These are phyloP conservation scores for Melieria picta DNA, from an alignment of 2,888 invertebrate genomes.

Conservation along the genomic window DNA sequence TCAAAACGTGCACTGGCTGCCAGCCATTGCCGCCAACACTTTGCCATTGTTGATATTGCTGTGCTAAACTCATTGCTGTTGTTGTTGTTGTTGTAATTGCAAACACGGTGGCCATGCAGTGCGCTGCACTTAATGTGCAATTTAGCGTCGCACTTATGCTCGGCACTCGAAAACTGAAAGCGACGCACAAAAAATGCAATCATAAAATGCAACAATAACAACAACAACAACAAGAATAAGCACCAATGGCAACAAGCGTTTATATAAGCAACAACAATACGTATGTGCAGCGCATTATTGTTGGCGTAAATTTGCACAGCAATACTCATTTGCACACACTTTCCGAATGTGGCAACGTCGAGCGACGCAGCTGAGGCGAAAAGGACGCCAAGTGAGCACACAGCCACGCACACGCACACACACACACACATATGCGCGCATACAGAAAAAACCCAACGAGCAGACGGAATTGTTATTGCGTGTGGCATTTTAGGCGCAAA, in stretches of 20 bases:
- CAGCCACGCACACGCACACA: neutral
- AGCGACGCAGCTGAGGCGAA: neutral
- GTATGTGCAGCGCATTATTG: neutral
- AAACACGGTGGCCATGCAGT: neutral
- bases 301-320: neutral
- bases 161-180: too few species aligned
- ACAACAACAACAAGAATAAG: too few species aligned
- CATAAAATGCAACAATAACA: too few species aligned
- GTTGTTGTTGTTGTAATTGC: neutral
- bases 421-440: neutral
- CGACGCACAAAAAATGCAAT: too few species aligned
- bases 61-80: neutral
- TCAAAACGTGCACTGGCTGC: too few species aligned
- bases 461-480: neutral
- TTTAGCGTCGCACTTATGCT: constrained; percentile 2
- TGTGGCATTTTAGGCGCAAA: neutral
- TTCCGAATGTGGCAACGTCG: too few species aligned
- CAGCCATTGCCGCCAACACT: neutral
- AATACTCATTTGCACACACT: neutral
- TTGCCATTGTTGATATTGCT: neutral
- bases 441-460: neutral
- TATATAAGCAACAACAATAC: neutral
- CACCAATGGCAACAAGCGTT: too few species aligned
- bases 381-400: neutral
- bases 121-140: constrained; percentile 1